Evolutionary conservation across 2,888 invertebrate species (phyloP), one percentile per base, ranked within the genome.

Genomic region (Gisinianus flammeolus): DNA sequence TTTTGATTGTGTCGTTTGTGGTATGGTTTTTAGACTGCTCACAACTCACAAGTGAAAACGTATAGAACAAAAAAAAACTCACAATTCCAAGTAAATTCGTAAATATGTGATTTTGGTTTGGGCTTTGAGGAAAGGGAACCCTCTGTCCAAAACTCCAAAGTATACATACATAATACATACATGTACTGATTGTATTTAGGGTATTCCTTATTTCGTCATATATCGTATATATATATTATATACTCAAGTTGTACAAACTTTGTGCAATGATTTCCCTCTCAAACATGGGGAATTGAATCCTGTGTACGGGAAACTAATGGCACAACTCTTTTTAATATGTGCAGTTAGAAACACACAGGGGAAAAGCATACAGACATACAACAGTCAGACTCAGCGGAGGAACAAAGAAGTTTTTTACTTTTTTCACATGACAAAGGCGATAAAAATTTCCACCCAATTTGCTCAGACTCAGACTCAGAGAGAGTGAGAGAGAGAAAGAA

Each of bases 401-500:
- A 58, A 58, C 58, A 22, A 22, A 58, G 58, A 22, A 58, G 58
- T 58, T 58, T 58, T 58, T 58, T n/a, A n/a, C 22, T 58, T 24
- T 58, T 24, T 64, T 64, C 30, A 26, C 26, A 67, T 66, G 66
- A 52, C 44, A 66, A 56, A 54, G 19, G 52, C 64, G 31, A 76
- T 52, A 56, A 76, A 67, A 76, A 76, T 76, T 76, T 68, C 76
- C 76, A 76, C 68, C 54, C 68, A 76, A 68, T 76, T 67, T 56
- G 26, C 68, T 69, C 56, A 67, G 33, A 1, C 28, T 30, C 26
- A 33, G 67, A 22, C 3, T 16, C 6, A 67, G 67, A 26, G 33
- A n/a, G 33, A 67, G 19, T 12, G 16, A 22, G 31, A 33, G 67
- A 33, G 28, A 28, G 58, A 67, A 33, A 26, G 67, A 24, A 58